These are phyloP conservation scores for Chamaea fasciata DNA, from an alignment of 2,113 vertebrate species.

Conservation along the genomic window DNA sequence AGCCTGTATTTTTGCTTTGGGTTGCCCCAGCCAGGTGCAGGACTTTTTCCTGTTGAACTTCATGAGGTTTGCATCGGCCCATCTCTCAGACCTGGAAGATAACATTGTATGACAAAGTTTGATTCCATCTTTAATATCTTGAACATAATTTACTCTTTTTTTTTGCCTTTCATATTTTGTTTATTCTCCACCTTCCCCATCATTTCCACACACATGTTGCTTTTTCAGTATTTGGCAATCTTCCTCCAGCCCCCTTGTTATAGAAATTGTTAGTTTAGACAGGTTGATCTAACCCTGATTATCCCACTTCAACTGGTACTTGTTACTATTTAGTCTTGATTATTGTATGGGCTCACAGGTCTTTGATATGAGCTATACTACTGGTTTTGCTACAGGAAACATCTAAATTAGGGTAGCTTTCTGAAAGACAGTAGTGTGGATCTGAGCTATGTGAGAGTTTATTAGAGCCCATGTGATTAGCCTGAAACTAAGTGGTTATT, in stretches of 20 bases:
- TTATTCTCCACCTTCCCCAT: fast-evolving
- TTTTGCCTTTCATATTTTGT: background rate
- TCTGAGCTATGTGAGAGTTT: background rate
- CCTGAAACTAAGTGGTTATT: background rate
- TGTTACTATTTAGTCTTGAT: background rate
- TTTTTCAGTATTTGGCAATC: background rate
- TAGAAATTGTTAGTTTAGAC: background rate
- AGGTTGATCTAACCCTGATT: background rate
- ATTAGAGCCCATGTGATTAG: background rate
- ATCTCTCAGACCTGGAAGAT: background rate
- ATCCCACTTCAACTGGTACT: background rate
- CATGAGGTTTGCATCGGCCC: background rate
- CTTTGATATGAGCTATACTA: background rate
- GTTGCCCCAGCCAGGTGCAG: fast-evolving
- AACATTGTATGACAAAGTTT: background rate
- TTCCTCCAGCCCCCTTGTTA: background rate
- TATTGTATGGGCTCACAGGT: background rate
- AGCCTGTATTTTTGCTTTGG: background rate
- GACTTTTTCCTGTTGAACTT: background rate
- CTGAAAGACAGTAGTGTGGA: background rate
- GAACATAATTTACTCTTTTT: background rate
- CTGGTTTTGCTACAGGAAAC: background rate
- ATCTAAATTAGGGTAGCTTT: background rate
- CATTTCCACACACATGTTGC: background rate
- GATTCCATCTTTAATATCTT: background rate